A percentile compares a stretch with the other conserved stretches of the same genome.
Conservation (phyloP, 2,888 invertebrate genomes). For the Matsumyia berberina region DNA sequence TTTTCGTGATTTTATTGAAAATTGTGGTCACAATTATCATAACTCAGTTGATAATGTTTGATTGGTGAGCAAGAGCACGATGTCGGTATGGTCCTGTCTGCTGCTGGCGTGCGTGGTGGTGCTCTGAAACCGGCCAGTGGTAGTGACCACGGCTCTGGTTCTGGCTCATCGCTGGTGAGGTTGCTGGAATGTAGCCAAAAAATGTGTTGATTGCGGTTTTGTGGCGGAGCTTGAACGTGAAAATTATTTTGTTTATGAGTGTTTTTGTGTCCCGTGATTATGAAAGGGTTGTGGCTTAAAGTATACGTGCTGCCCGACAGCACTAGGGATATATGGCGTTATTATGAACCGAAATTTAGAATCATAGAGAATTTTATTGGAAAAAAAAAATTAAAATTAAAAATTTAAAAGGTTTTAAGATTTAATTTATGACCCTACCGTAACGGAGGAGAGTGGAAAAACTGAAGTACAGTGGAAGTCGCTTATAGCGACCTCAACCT, state of each 20-base stretch:
- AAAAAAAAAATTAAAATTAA: neutral
- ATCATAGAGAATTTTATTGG: neutral
- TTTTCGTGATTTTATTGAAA: conserved; percentile 76
- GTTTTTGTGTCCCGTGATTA: conserved; percentile 45
- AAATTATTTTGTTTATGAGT: conserved; percentile 60
- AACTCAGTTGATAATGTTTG: conserved; percentile 75
- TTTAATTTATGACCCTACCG: too few relatives aligned
- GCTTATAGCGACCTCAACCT: too few relatives aligned
- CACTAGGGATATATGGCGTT: conserved; percentile 9
- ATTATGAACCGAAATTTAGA: conserved; percentile 13
- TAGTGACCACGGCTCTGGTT: too few relatives aligned
- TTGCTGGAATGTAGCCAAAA: conserved; percentile 36
- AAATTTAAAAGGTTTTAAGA: too few relatives aligned
- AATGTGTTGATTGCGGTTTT: conserved; percentile 70
- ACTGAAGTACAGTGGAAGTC: too few relatives aligned
- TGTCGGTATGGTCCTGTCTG: conserved; percentile 5
- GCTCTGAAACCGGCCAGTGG: conserved; percentile 29
- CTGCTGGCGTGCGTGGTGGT: conserved; percentile 12
- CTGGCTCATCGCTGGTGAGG: conserved; percentile 23
- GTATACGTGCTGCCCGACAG: conserved; percentile 11
- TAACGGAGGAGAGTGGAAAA: too few relatives aligned
- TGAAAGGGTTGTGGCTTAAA: conserved; percentile 39
- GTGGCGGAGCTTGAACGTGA: conserved; percentile 36
- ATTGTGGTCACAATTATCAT: conserved; percentile 76
- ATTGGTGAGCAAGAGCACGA: conserved; percentile 60